These are phyloP conservation scores for Anoplius nigerrimus DNA, from an alignment of 2,888 invertebrate species.

Conservation along the genomic window DNA sequence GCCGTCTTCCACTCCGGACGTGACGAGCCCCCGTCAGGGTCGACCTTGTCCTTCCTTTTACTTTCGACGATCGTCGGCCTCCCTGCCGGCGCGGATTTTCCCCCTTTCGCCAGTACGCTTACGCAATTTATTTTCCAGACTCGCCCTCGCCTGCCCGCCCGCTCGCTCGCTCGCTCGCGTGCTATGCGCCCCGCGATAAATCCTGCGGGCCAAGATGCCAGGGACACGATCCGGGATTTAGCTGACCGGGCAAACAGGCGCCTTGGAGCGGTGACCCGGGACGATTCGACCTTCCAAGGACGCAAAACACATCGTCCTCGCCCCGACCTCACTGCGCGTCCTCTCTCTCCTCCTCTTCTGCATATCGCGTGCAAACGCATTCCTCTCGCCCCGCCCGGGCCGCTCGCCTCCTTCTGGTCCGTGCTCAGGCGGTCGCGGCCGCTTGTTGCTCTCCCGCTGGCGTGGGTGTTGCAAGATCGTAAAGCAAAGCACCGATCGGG, in stretches of 20 bases:
- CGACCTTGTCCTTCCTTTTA: neutral
- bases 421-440: too few species aligned
- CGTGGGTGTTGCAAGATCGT: conserved; percentile 53
- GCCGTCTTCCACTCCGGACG: too few species aligned
- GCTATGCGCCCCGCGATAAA: conserved; percentile 33
- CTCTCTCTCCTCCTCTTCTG: conserved; percentile 31
- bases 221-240: conserved; percentile 53
- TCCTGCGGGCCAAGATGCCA: conserved; percentile 28
- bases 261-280: conserved; percentile 57
- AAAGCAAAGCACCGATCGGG: conserved; percentile 49
- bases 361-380: conserved; percentile 45
- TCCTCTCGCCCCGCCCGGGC: conserved; percentile 13
- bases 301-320: conserved; percentile 53
- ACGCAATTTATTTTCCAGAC: neutral
- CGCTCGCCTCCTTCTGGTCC: too few species aligned
- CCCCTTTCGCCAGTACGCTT: neutral
- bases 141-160: neutral
- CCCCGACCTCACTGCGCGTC: conserved; percentile 8
- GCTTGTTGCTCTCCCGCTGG: conserved; percentile 39
- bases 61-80: neutral
- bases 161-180: neutral
- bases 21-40: too few species aligned
- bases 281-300: conserved; percentile 66
- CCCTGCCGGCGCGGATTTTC: neutral
- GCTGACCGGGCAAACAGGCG: conserved; percentile 52